Percentiles rank a stretch among this genome's conserved stretches.
These are phyloP conservation scores for Dilophus febrilis DNA, from an alignment of 2,888 invertebrate genomes.

Conservation along the genomic window DNA sequence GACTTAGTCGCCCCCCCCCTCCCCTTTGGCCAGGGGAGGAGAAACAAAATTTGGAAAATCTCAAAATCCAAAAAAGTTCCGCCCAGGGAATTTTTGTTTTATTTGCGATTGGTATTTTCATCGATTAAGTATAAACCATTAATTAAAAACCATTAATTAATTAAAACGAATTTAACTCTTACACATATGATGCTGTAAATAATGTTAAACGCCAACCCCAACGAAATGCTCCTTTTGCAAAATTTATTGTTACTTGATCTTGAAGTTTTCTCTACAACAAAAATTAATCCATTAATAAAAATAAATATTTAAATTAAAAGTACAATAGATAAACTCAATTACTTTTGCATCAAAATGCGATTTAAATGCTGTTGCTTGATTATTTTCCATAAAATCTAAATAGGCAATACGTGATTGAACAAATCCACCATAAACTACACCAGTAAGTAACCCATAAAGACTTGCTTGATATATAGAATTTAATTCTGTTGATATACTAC, in stretches of 20 bases:
- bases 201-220: constrained; percentile 51
- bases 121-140: too few species aligned
- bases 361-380: constrained; percentile 52
- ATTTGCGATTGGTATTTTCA: too few species aligned
- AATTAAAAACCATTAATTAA: too few species aligned
- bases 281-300: constrained; percentile 2
- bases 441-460: constrained; percentile 40
- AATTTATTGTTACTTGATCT: constrained; percentile 47
- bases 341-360: constrained; percentile 53
- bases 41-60: too few species aligned
- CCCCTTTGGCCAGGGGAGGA: too few species aligned
- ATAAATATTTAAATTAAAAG: constrained; percentile 7
- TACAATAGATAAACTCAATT: constrained; percentile 10
- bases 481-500: constrained; percentile 41
- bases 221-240: constrained; percentile 51
- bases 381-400: constrained; percentile 49
- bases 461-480: constrained; percentile 41
- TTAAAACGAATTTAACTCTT: constrained; percentile 18
- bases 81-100: too few species aligned
- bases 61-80: too few species aligned
- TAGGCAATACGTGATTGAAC: constrained; percentile 40
- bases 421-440: constrained; percentile 48
- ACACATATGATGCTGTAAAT: constrained; percentile 55
- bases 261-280: constrained; percentile 46
- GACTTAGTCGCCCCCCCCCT: too few species aligned